Evolutionary conservation across 2,888 invertebrate genomes (phyloP).

Genomic region (Erebia epiphron): DNA sequence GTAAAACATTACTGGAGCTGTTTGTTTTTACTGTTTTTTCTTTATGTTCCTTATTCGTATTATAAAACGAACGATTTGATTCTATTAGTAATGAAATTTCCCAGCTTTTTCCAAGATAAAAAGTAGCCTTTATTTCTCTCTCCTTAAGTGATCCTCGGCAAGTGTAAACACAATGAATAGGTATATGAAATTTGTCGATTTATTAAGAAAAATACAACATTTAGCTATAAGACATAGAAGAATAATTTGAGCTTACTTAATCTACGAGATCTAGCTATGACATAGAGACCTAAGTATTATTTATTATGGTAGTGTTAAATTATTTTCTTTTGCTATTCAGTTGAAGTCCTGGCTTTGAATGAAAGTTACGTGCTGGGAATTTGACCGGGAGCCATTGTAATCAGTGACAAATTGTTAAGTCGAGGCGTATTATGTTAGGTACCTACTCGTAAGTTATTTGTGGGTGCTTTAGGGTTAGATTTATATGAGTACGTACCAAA

Average conservation of each 20-base stretch:
- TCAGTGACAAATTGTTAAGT: constrained; percentile 38
- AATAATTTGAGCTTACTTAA: background rate
- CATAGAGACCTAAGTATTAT: constrained; percentile 1
- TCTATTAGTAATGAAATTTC: no score
- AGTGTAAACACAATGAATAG: no score
- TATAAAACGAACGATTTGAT: no score
- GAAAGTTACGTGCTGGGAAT: constrained; percentile 42
- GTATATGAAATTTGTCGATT: no score
- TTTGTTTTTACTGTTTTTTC: background rate
- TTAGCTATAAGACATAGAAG: no score
- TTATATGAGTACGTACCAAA: background rate
- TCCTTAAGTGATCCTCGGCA: no score
- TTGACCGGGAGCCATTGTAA: constrained; percentile 29
- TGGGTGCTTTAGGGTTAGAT: constrained; percentile 3
- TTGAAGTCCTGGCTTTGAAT: constrained; percentile 36
- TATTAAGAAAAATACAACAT: no score
- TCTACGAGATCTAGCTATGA: background rate
- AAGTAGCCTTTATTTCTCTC: no score
- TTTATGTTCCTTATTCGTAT: no score
- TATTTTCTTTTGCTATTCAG: constrained; percentile 22
- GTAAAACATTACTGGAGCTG: background rate
- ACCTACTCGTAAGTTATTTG: background rate
- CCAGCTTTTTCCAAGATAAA: no score
- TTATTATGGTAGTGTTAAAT: constrained; percentile 15
- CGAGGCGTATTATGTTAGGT: constrained; percentile 1